These are phyloP conservation scores for Octodon degus DNA, from an alignment of 2,113 vertebrate genomes.

Conservation along the genomic window DNA sequence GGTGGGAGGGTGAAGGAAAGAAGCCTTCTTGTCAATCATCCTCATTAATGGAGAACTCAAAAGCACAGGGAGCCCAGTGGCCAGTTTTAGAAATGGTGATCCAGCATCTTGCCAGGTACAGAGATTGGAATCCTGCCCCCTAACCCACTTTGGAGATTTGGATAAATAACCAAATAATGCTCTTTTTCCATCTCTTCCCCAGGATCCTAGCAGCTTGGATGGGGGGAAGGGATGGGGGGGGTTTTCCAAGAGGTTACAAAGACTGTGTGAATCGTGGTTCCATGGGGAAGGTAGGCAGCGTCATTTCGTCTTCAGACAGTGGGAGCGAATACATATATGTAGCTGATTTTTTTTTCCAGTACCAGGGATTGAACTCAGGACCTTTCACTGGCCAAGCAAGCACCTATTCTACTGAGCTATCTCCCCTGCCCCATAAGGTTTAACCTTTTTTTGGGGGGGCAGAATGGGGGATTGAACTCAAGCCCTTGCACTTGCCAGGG, in stretches of 20 bases:
- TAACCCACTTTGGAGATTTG: background rate
- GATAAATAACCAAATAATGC: background rate
- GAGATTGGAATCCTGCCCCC: background rate
- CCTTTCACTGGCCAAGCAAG: no score
- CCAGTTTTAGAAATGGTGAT: background rate
- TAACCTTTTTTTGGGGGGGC: no score
- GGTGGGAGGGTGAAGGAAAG: background rate
- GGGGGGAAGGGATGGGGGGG: background rate
- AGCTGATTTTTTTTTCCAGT: no score
- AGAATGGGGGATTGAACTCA: no score
- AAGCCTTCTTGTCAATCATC: background rate
- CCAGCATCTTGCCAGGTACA: background rate
- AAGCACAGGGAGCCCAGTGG: background rate
- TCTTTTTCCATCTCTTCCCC: background rate
- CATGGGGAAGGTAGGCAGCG: background rate
- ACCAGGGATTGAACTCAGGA: no score
- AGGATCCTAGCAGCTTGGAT: background rate
- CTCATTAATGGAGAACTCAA: background rate
- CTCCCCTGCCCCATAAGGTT: no score
- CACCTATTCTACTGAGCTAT: no score
- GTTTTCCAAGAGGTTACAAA: background rate
- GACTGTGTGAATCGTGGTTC: background rate
- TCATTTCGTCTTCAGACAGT: background rate
- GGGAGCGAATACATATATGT: background rate
- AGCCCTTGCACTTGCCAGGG: no score